Percentiles rank a stretch among this genome's conserved stretches.
phyloP scores from a whole-genome alignment of 2,797 vertebrate species.

The Sebastolobus alascanus region DNA sequence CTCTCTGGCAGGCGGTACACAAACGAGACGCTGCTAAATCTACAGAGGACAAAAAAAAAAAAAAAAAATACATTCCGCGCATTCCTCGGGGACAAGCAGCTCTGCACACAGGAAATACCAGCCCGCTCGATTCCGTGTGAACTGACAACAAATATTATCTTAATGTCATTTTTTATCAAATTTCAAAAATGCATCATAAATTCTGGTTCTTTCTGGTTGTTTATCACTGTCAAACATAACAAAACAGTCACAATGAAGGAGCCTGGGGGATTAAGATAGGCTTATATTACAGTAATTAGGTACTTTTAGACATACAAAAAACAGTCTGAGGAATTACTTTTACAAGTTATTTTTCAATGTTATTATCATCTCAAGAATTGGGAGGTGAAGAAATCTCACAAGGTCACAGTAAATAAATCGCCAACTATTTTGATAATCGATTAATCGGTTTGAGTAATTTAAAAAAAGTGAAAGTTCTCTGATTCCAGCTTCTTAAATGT shows the following conservation, averaged over 20 bases:
- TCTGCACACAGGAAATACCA: slow-evolving; percentile 84
- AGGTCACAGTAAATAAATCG: not conserved
- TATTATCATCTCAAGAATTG: not conserved
- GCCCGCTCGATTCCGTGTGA: slow-evolving; percentile 57
- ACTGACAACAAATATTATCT: slow-evolving; percentile 70
- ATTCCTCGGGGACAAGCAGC: slow-evolving; percentile 82
- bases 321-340: not conserved
- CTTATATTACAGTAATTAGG: not conserved
- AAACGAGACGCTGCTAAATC: slow-evolving; percentile 73
- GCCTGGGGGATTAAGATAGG: not conserved
- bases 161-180: slow-evolving; percentile 41
- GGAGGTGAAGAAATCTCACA: not conserved
- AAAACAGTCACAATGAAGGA: not conserved
- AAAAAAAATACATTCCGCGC: slow-evolving; percentile 81
- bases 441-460: not conserved
- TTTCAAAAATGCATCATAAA: not conserved
- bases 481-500: no score
- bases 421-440: not conserved
- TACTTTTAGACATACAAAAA: slow-evolving; percentile 1
- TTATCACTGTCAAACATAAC: slow-evolving; percentile 4
- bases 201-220: not conserved
- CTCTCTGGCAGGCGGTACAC: slow-evolving; percentile 46
- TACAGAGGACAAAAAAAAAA: slow-evolving; percentile 70
- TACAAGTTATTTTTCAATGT: not conserved
- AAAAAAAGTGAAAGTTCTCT: no score